These are phyloP conservation scores for Tuta absoluta DNA, from an alignment of 2,888 invertebrate species.

Conservation along the genomic window DNA sequence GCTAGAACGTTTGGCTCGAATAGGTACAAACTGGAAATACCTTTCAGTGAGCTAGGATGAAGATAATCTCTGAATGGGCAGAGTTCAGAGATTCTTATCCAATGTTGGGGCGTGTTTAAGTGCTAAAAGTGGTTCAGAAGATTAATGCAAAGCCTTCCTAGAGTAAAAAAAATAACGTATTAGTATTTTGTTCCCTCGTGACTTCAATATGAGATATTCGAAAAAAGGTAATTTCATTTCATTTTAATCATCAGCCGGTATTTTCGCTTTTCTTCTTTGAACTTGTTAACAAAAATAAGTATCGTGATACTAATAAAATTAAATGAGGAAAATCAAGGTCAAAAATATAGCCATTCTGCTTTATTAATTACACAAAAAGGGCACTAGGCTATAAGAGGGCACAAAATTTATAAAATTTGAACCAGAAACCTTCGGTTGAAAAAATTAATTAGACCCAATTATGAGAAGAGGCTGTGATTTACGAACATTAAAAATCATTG, in stretches of 20 bases:
- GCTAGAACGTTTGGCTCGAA: slow-evolving; percentile 9
- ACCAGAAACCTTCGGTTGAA: slow-evolving; percentile 14
- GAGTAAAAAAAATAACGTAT: no score
- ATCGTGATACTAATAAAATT: background rate
- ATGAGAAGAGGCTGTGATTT: slow-evolving; percentile 35
- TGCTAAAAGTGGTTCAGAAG: background rate
- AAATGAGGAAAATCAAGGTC: slow-evolving; percentile 5
- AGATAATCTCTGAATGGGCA: slow-evolving; percentile 5
- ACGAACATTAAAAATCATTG: slow-evolving; percentile 35
- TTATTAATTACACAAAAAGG: background rate
- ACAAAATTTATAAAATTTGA: slow-evolving; percentile 14
- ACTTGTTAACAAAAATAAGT: background rate
- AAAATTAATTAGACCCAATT: slow-evolving; percentile 30
- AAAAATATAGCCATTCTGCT: background rate
- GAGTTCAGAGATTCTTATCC: background rate
- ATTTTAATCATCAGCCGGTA: no score
- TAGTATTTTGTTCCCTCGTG: no score
- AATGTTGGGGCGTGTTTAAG: background rate
- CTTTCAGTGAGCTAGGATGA: slow-evolving; percentile 8
- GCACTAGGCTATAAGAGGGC: no score
- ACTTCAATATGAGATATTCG: no score
- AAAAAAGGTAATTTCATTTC: no score
- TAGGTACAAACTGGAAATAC: slow-evolving; percentile 2
- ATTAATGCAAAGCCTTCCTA: background rate
- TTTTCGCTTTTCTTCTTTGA: no score